Percentiles rank a stretch among this genome's conserved stretches.
These are phyloP conservation scores for Amblyornis subalaris DNA, from an alignment of 2,113 vertebrate species.

Conservation along the genomic window DNA sequence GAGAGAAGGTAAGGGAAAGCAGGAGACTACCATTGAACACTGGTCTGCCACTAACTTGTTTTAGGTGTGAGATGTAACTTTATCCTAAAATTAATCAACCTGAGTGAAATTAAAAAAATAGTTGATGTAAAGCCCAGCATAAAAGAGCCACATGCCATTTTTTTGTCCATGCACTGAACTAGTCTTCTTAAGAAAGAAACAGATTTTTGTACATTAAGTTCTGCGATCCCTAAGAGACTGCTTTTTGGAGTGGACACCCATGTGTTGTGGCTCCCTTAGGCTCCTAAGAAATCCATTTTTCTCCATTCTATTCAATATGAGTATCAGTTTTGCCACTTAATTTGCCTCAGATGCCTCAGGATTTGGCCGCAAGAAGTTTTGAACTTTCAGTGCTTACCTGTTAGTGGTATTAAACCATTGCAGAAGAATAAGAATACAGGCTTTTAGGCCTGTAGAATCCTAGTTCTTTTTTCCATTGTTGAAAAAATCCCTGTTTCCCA, in stretches of 20 bases:
- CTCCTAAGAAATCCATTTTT: not conserved
- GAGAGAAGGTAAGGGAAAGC: not conserved
- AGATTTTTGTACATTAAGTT: not conserved
- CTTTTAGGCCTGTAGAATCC: not conserved
- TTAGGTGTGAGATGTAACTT: not conserved
- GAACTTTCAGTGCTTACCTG: not conserved
- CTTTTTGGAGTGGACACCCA: accelerated
- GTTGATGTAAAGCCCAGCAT: not conserved
- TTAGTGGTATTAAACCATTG: not conserved
- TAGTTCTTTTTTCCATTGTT: not conserved
- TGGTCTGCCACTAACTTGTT: not conserved
- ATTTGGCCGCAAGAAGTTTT: not conserved
- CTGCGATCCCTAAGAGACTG: not conserved
- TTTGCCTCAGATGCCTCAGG: not conserved
- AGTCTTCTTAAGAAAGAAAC: not conserved
- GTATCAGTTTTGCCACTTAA: not conserved
- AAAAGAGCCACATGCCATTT: not conserved
- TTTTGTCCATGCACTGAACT: not conserved
- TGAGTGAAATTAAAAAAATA: not conserved
- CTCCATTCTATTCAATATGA: not conserved
- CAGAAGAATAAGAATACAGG: not conserved
- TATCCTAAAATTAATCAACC: not conserved
- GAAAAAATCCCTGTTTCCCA: not conserved
- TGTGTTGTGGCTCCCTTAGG: not conserved
- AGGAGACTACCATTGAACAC: not conserved